A percentile compares a stretch with the other conserved stretches of the same genome.
phyloP scores from a whole-genome alignment of 2,888 invertebrate species.

The Hoplodrina blanda region DNA sequence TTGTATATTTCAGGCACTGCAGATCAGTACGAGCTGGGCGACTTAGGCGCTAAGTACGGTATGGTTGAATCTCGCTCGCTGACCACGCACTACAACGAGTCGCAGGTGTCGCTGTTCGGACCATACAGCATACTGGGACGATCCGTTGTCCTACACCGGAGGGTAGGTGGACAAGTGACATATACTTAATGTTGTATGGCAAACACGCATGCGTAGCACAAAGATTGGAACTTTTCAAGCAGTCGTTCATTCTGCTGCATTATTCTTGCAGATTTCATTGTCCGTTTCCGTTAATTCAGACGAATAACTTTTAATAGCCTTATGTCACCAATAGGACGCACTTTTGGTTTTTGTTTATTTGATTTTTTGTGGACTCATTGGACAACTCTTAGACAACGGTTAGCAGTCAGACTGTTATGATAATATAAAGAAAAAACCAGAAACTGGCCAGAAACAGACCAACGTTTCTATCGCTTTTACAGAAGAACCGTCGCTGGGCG shows the following conservation, averaged over 20 bases:
- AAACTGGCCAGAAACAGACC: neutral
- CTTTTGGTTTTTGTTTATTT: no score
- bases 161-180: slow-evolving; percentile 70
- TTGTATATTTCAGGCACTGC: slow-evolving; percentile 91
- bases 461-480: slow-evolving; percentile 11
- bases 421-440: neutral
- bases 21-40: slow-evolving; percentile 97
- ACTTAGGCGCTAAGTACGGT: slow-evolving; percentile 96
- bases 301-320: no score
- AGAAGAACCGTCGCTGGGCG: slow-evolving; percentile 93
- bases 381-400: no score
- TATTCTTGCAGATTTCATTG: no score
- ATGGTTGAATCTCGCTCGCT: slow-evolving; percentile 92
- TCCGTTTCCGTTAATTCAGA: no score
- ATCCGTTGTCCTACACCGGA: slow-evolving; percentile 96
- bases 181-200: no score
- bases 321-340: no score
- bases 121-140: slow-evolving; percentile 95
- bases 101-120: slow-evolving; percentile 95
- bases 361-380: no score
- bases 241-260: no score
- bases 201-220: no score
- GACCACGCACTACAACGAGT: slow-evolving; percentile 93
- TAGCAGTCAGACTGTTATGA: neutral
- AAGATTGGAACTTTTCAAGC: no score